Conservation (phyloP, 1,140 invertebrate genomes). For the Drosophila pallidifrons region DNA sequence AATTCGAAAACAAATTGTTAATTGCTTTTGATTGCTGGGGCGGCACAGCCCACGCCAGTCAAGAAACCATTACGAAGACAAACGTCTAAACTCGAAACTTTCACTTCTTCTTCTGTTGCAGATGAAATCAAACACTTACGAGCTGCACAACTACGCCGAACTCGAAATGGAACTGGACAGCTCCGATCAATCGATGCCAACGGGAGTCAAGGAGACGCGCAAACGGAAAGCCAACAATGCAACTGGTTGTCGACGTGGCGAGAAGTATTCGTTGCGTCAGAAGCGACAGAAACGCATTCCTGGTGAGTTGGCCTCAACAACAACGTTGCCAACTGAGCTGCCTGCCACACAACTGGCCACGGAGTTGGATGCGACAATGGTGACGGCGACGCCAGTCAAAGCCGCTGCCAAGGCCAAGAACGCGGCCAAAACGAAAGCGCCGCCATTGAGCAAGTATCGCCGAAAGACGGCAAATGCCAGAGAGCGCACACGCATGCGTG, state of each 20-base stretch:
- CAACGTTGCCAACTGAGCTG: not conserved
- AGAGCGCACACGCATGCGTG: conserved; percentile 93
- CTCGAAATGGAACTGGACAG: conserved; percentile 56
- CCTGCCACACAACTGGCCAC: conserved; percentile 6
- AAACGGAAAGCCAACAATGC: conserved; percentile 55
- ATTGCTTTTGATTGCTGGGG: conserved; percentile 63
- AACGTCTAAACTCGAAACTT: conserved; percentile 39
- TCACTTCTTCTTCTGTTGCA: conserved; percentile 56
- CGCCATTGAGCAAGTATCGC: conserved; percentile 95
- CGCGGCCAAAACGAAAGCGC: conserved; percentile 89
- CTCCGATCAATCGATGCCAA: not conserved
- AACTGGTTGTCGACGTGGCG: conserved; percentile 47
- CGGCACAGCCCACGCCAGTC: conserved; percentile 46
- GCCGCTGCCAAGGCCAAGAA: conserved; percentile 27
- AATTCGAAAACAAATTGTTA: conserved; percentile 68
- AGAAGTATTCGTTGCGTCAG: conserved; percentile 83
- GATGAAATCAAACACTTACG: conserved; percentile 77
- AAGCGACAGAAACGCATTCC: conserved; percentile 67
- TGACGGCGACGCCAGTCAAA: conserved; percentile 21
- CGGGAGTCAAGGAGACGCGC: conserved; percentile 52
- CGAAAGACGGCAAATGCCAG: conserved; percentile 95
- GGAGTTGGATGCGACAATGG: conserved; percentile 12
- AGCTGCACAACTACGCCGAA: conserved; percentile 77
- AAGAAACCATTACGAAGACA: not conserved
- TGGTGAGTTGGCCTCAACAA: conserved; percentile 6